Conservation (phyloP, 2,888 invertebrate genomes). For the Drosophila fulvimacula region DNA sequence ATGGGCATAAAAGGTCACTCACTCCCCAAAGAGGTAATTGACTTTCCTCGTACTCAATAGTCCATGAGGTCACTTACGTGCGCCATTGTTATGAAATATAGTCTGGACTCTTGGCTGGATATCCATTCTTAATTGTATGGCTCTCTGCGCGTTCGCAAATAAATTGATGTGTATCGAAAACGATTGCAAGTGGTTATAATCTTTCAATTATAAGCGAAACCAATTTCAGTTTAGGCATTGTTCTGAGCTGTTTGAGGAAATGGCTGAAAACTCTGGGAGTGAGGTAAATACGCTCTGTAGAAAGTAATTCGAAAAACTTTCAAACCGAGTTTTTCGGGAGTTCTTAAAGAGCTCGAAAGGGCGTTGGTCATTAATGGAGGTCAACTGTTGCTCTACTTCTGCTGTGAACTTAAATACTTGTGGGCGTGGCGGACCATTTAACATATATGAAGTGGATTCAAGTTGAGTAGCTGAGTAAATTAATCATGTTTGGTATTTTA, state of each 20-base stretch:
- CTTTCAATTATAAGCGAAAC: conserved; percentile 7
- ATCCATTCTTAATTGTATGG: conserved; percentile 9
- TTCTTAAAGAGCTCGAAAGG: background rate
- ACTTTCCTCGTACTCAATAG: conserved; percentile 44
- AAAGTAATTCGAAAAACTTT: background rate
- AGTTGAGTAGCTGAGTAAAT: background rate
- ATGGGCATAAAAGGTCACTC: conserved; percentile 31
- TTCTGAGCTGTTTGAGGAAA: background rate
- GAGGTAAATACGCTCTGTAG: background rate
- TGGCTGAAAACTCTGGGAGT: background rate
- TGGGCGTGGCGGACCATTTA: conserved; percentile 3
- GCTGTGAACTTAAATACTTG: background rate
- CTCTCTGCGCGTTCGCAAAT: conserved; percentile 21
- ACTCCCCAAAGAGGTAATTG: conserved; percentile 46
- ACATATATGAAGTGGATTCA: background rate
- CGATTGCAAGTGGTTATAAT: conserved; percentile 8
- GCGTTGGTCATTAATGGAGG: conserved; percentile 2
- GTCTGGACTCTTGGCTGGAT: background rate
- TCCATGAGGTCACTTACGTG: conserved; percentile 69
- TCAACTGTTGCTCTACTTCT: conserved; percentile 7
- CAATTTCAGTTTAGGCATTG: conserved; percentile 3
- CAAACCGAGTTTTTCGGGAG: background rate
- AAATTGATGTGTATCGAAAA: conserved; percentile 18
- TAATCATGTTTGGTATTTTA: conserved; percentile 1
- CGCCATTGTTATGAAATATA: conserved; percentile 42